Base-by-base conservation (phyloP, 2,113 vertebrate species). In the Dromas ardeola region DNA sequence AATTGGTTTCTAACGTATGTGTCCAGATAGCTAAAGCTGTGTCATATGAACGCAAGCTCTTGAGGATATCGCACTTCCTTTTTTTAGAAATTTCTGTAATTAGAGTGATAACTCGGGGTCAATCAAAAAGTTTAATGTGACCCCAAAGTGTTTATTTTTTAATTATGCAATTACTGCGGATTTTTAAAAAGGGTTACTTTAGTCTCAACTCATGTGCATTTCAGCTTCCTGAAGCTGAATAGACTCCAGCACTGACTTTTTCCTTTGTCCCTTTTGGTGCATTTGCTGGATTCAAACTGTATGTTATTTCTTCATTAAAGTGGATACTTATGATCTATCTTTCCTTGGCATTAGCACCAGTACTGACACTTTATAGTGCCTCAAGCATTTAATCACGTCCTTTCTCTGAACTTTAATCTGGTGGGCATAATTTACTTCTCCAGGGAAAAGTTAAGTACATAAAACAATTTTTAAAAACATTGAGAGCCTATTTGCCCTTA, bases 331-430 rank as follows among this genome's bases (percentile, higher is more conserved):
- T 13, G 27, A 82, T 80, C 69, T 94, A 5, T 90, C 66, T 92
- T 88, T 82, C 36, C 70, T 91, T 94, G 73, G 81, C 58, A 34
- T 87, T 94, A 95, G 36, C 73, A 77, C 40, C 79, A 77, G 30
- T 74, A 82, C 66, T 66, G 70, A 59, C 62, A 84, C 86, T 93
- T 94, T 81, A 36, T 81, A 85, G 26, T 56, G 21, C 62, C 45
- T 94, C 61, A 93, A 89, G 43, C 81, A 61, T 94, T 96, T 96
- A 95, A 96, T 93, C 73, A 87, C 73, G 65, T 95, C 84, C 70
- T 93, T 94, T 65, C 70, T 87, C 73, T 96, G 90, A 96, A 93
- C 84, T 96, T 91, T 91, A 96, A 88, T 95, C 92, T 91, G n/a
- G 25, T 95, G 78, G 86, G 81, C 66, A 96, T 91, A 92, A 95